Evolutionary conservation across 2,113 vertebrate genomes (phyloP), one percentile per base, ranked within the genome.

Genomic region (Neodontobutis hainanensis): DNA sequence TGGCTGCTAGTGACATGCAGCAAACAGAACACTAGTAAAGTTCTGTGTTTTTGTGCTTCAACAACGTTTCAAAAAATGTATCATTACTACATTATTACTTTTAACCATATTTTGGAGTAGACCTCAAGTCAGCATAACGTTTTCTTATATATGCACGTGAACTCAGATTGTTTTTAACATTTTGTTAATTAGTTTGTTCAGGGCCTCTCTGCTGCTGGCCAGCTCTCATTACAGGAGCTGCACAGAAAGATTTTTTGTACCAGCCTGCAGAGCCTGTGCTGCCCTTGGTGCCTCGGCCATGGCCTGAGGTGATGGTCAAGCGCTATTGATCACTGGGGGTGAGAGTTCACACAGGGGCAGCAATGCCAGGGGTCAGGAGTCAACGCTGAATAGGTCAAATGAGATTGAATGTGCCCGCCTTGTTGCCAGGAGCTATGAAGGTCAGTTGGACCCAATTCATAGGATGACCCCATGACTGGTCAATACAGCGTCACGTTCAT

Each of bases 321-420:
- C 86, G 78, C 83, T 77, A 88, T 89, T 83, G 89, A 91, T 91
- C 85, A 68, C 48, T 27, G 6, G 73, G 78, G 87, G 85, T 87
- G 78, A 87, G 79, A 86, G 89, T 85, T 90, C 89, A 87, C 76
- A 64, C 32, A 8, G 48, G 68, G 77, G 56, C 40, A 73, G 75
- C 61, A 34, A 61, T 78, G 66, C 66, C 68, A 58, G 3, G 10
- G 86, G 55, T 88, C 77, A 78, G 45, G 75, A 82, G 87, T 86
- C 80, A 83, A 78, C 82, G 63, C 86, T 69, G 73, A 83, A 73
- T 52, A 67, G 89, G 87, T 89, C 89, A 91, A 91, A 88, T 88
- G 86, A 88, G 89, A 91, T 87, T 88, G 88, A 90, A 89, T 79
- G 85, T 83, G 87, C 85, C 88, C 76, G 81, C 70, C 68, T 79